phyloP scores from a whole-genome alignment of 2,888 invertebrate species.

The Trissolcus japonicus region DNA sequence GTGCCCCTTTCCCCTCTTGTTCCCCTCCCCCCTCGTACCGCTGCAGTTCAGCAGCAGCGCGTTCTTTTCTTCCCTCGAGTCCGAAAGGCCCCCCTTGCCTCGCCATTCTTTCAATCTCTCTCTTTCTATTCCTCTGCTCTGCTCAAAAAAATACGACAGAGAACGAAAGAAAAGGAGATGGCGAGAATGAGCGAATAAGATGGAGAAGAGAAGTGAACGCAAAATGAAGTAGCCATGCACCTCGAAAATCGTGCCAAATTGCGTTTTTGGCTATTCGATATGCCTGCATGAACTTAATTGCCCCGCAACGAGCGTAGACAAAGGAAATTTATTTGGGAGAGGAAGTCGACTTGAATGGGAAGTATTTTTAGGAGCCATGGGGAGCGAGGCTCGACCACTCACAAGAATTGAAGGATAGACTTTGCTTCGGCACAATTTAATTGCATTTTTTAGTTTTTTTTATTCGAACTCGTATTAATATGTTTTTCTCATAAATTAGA shows the following conservation, averaged over 20 bases:
- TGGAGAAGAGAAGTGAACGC: slow-evolving; percentile 32
- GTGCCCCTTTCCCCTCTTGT: slow-evolving; percentile 52
- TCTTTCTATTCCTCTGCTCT: slow-evolving; percentile 24
- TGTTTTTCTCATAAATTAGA: background rate
- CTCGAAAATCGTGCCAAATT: slow-evolving; percentile 35
- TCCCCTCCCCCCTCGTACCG: slow-evolving; percentile 31
- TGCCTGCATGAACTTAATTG: slow-evolving; percentile 41
- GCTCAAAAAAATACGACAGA: slow-evolving; percentile 7
- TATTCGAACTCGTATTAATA: too few relatives aligned
- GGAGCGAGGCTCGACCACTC: slow-evolving; percentile 27
- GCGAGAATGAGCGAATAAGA: slow-evolving; percentile 7
- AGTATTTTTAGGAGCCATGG: slow-evolving; percentile 39
- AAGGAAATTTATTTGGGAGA: slow-evolving; percentile 43
- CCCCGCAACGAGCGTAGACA: slow-evolving; percentile 29
- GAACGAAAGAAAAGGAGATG: slow-evolving; percentile 3
- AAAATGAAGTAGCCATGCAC: slow-evolving; percentile 30
- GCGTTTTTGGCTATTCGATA: slow-evolving; percentile 43
- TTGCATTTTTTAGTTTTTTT: too few relatives aligned
- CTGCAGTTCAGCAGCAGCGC: slow-evolving; percentile 30
- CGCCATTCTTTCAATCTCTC: slow-evolving; percentile 30
- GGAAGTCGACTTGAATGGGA: slow-evolving; percentile 39
- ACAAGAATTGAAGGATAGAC: slow-evolving; percentile 29
- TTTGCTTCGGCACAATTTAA: background rate
- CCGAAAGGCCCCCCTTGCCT: slow-evolving; percentile 33
- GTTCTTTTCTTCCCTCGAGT: slow-evolving; percentile 38